Conservation (phyloP, 2,797 vertebrate genomes). For the Capromys pilorides region DNA sequence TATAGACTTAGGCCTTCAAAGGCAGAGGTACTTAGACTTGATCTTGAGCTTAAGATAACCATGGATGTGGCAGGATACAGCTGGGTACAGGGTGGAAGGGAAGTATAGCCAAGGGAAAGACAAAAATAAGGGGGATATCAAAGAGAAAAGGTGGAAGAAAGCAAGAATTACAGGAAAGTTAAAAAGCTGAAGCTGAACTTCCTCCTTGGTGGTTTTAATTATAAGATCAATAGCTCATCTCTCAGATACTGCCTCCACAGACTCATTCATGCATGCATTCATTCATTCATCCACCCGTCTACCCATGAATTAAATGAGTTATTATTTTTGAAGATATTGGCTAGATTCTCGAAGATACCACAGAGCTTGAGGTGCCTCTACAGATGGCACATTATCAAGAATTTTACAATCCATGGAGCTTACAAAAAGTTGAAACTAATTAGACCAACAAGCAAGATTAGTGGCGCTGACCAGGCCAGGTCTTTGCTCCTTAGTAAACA, state of each 20-base stretch:
- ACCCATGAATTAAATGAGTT: not conserved
- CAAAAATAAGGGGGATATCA: not conserved
- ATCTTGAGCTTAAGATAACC: not conserved
- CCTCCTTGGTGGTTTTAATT: not conserved
- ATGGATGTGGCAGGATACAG: not conserved
- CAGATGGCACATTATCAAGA: slow-evolving; percentile 16
- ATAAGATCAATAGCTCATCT: not conserved
- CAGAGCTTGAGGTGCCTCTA: not conserved
- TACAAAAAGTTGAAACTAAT: not conserved
- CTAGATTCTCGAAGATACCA: not conserved
- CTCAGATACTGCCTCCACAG: not conserved
- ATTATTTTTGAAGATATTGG: slow-evolving; percentile 32
- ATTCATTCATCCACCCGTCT: not conserved
- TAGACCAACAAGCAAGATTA: not conserved
- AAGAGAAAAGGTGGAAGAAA: slow-evolving; percentile 63
- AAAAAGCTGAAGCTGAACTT: slow-evolving; percentile 24
- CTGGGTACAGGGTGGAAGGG: not conserved
- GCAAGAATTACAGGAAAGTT: slow-evolving; percentile 60
- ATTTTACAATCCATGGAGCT: not conserved
- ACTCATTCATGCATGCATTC: not conserved
- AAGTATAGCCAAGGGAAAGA: not conserved
- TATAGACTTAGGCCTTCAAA: slow-evolving; percentile 69
- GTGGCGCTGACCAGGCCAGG: not conserved
- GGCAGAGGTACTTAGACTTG: not conserved
- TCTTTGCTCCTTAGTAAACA: not conserved